Base-by-base conservation (phyloP, 2,113 vertebrate genomes). In the Miniopterus natalensis region DNA sequence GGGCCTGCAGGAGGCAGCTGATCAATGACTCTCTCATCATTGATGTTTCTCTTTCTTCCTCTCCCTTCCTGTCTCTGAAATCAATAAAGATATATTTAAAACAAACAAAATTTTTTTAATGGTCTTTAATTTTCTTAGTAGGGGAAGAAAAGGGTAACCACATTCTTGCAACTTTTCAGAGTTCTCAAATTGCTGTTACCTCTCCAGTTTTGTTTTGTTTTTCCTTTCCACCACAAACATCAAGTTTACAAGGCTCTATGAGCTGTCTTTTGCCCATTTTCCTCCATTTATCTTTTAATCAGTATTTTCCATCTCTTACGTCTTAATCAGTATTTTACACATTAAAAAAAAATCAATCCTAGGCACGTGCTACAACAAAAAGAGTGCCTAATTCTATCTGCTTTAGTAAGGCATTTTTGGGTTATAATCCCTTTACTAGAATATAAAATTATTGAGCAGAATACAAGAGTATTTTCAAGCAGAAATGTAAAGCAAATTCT, bases 401-500 rank as follows among this genome's bases (percentile, higher is more conserved):
- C 71, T 88, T 91, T 57, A 68, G 11, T 31, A 92, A 81, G 66
- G 85, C 36, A 81, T 70, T 70, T 86, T 65, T n/a, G 51, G 7
- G 4, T 81, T 86, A 77, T 71, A 94, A 90, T 81, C 27, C 40
- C 40, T 65, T 70, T 80, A 23, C 27, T 36, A 66, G 73, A 66
- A 84, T 68, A 75, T 61, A 80, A 74, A 73, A 23, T 68, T 61
- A 80, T 75, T 79, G 73, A 57, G 15, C 70, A 73, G 8, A 73
- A 78, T n/a, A 65, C 29, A 70, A 83, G 40, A 68, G 53, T 88
- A 65, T 71, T 89, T 81, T 88, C 47, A 86, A 81, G 31, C n/a
- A 90, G n/a, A 78, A 96, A 88, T 85, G 17, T 79, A 74, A 49
- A 75, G 66, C 10, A 80, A 84, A 68, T 61, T 74, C 57, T 79